Base-by-base conservation (phyloP, 2,797 vertebrate genomes). In the Myotis myotis region DNA sequence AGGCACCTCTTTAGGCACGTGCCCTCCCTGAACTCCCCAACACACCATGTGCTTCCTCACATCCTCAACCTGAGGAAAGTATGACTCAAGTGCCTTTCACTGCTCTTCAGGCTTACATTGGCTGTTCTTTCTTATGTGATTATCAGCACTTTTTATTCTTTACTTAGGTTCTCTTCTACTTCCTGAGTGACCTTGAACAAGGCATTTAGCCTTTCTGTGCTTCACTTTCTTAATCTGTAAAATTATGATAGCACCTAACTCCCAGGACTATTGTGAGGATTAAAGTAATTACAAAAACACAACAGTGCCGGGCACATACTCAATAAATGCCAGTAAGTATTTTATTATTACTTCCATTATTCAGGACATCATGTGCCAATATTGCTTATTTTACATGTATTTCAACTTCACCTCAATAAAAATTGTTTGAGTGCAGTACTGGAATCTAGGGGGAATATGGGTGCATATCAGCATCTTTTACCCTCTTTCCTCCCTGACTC, bases 191-290 rank as follows among this genome's bases (percentile, higher is more conserved):
- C 9, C 33, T 1, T 76, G 4, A 91, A 41, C 62, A 88, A 60
- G 23, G 64, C 25, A 79, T 3, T 11, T 23, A 75, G 84, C 28
- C 23, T 86, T 72, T 80, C 72, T 33, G 11, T 68, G 51, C n/a
- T 55, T 83, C 36, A 57, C 25, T 87, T 76, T 81, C 75, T 70
- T 86, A 9, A 62, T 47, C 70, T 92, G 47, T 91, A 86, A 96
- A 94, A n/a, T 25, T 80, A 70, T 5, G 38, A 70, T 47, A 41
- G 30, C n/a, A 64, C 22, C 25, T 22, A 11, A 33, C n/a, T 96
- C 41, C 53, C 33, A 62, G 28, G 10, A 38, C 38, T 83, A 25
- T 15, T 66, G n/a, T 55, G 41, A 79, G 19, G 53, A 75, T 70
- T 91, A 57, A 93, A 78, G 19, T 83, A 51, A 44, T 81, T 38